A percentile compares a stretch with the other conserved stretches of the same genome.
These are phyloP conservation scores for Drosophila meridionalis DNA, from an alignment of 2,888 invertebrate genomes.

Conservation along the genomic window DNA sequence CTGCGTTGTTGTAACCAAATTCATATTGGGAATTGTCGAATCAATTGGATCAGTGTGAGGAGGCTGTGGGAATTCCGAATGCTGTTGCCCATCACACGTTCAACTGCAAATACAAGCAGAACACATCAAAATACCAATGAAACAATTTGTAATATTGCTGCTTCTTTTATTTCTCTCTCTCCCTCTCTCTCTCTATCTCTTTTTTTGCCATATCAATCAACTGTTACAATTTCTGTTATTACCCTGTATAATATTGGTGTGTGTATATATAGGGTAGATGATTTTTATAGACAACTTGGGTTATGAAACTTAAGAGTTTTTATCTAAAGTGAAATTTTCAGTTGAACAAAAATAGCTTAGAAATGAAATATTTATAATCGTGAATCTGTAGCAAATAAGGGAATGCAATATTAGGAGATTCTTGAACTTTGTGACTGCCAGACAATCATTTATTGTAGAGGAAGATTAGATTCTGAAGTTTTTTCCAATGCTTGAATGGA, in stretches of 20 bases:
- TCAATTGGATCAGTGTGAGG: background rate
- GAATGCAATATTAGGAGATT: too few relatives aligned
- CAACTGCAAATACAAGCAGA: background rate
- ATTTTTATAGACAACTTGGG: too few relatives aligned
- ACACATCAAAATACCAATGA: conserved; percentile 6
- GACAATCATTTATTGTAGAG: too few relatives aligned
- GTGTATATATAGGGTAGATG: background rate
- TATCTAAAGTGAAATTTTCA: background rate
- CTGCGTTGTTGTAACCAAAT: background rate
- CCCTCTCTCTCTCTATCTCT: background rate
- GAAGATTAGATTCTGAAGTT: too few relatives aligned
- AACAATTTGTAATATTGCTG: conserved; percentile 13
- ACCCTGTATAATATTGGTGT: background rate
- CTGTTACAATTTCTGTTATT: background rate
- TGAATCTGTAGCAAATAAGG: too few relatives aligned
- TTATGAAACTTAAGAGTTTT: background rate
- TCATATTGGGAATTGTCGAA: conserved; percentile 1
- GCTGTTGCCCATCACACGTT: conserved; percentile 5
- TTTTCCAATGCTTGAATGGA: too few relatives aligned
- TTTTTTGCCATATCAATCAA: conserved; percentile 5
- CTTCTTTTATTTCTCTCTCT: background rate
- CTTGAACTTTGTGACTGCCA: too few relatives aligned
- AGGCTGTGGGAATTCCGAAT: conserved; percentile 3
- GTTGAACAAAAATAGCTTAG: background rate
- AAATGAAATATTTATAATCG: too few relatives aligned